Evolutionary conservation across 1,140 invertebrate species (phyloP), one percentile per base, ranked within the genome.

Genomic region (Mya arenaria): DNA sequence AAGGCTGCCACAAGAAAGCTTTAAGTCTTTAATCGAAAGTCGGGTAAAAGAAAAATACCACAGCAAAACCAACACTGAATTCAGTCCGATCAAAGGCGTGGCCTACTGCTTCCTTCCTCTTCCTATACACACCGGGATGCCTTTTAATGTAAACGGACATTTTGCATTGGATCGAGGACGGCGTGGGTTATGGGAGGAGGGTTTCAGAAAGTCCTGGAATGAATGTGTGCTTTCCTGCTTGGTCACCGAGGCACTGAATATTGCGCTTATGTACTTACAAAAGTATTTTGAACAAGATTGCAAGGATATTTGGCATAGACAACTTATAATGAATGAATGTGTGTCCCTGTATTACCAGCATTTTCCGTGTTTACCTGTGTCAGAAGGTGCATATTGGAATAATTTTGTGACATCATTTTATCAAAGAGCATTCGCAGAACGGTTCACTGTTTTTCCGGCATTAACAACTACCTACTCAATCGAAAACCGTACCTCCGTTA

Each of bases 81-180:
- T 17, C 60, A 36, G 23, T 56, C 36, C 34, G 25, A n/a, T 23
- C 10, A 36, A 52, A 36, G 41, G 71, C 58, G 4, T 32, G 44
- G 81, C 82, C 3, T 92, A 87, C 83, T 91, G 90, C 83, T 86
- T 88, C 55, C 82, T 92, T n/a, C 91, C 91, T 30, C 77, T 91
- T 2, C 88, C 91, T n/a, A 58, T 89, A 10, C 30, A 83, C 36
- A 89, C 89, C 25, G 84, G 82, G n/a, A 63, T 92, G 4, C 90
- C 90, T 10, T 75, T 90, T 19, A 86, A 91, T 80, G 81, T 92
- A 15, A 91, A 92, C 83, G 91, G 88, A 0, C 85, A 90, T 62
- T 92, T 92, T 88, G 87, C 86, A 19, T 71, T 92, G 37, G 88
- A 90, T 55, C 85, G 89, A 81, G 71, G 88, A 34, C 83, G 90